These are phyloP conservation scores for Thecophora atra DNA, from an alignment of 2,888 invertebrate species.

Conservation along the genomic window DNA sequence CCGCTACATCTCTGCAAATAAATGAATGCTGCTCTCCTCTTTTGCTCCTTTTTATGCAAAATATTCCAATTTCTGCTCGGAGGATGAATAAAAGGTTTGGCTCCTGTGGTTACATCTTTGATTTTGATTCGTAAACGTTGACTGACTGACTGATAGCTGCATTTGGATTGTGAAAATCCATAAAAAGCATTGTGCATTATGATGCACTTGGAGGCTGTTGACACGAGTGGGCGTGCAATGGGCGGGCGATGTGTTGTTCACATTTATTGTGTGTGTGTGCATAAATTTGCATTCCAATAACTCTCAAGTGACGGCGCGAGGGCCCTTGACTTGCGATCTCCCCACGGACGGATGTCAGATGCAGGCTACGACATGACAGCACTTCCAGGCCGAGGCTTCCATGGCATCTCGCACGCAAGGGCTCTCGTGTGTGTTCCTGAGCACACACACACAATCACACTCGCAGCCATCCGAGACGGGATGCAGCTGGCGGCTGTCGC, in stretches of 20 bases:
- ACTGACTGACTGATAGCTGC: background rate
- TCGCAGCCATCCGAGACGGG: conserved; percentile 37
- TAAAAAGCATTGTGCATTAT: too few species aligned
- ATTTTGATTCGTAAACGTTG: background rate
- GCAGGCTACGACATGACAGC: conserved; percentile 44
- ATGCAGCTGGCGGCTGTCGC: conserved; percentile 40
- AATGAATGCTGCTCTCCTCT: too few species aligned
- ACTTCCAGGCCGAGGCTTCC: conserved; percentile 1
- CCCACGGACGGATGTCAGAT: conserved; percentile 52
- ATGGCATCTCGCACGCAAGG: background rate
- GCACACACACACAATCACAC: conserved; percentile 26
- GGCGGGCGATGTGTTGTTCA: conserved; percentile 1
- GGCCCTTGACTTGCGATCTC: conserved; percentile 49
- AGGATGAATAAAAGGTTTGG: too few species aligned
- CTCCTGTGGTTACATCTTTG: too few species aligned
- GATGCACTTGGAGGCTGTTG: too few species aligned
- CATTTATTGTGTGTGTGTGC: conserved; percentile 47
- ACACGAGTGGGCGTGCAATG: background rate
- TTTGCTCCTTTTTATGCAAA: too few species aligned
- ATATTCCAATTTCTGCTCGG: too few species aligned
- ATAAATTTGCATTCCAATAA: conserved; percentile 63
- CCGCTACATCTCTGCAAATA: too few species aligned
- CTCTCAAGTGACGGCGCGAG: conserved; percentile 56
- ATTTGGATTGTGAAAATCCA: background rate
- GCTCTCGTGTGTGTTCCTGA: background rate